Percentiles rank a stretch among this genome's conserved stretches.
Evolutionary conservation across 2,888 invertebrate species (phyloP).

Genomic region (Dryobota labecula): DNA sequence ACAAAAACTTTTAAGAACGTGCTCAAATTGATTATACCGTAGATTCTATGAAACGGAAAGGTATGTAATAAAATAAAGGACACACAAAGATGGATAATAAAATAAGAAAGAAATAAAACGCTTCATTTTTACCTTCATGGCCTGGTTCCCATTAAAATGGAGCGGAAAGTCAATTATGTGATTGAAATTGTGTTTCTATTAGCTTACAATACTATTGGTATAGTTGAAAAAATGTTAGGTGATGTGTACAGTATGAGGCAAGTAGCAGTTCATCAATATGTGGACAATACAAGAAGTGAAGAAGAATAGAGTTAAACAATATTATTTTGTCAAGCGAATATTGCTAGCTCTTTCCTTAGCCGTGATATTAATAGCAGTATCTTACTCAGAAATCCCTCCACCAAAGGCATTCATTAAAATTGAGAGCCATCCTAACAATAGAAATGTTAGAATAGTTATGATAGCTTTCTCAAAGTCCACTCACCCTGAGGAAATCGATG

Average conservation of each 20-base stretch:
- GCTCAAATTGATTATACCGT: conserved; percentile 73
- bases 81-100: conserved; percentile 80
- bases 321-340: conserved; percentile 15
- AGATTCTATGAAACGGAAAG: conserved; percentile 68
- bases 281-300: conserved; percentile 29
- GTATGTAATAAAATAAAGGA: conserved; percentile 74
- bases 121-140: conserved; percentile 88
- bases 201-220: conserved; percentile 55
- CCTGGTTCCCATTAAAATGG: conserved; percentile 88
- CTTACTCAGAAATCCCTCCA: conserved; percentile 25
- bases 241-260: conserved; percentile 35
- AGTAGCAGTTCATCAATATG: conserved; percentile 33
- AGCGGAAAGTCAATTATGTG: conserved; percentile 84
- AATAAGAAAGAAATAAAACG: conserved; percentile 74
- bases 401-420: not conserved
- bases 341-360: conserved; percentile 9
- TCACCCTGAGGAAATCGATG: conserved; percentile 95
- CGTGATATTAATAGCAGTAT: not conserved
- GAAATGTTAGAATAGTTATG: not conserved
- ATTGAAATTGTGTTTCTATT: conserved; percentile 68
- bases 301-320: conserved; percentile 13
- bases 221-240: conserved; percentile 42
- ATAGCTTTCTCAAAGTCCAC: conserved; percentile 30
- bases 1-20: conserved; percentile 75
- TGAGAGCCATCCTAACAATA: conserved; percentile 7